phyloP scores from a whole-genome alignment of 1,140 invertebrate genomes.

The Hypothenemus hampei region DNA sequence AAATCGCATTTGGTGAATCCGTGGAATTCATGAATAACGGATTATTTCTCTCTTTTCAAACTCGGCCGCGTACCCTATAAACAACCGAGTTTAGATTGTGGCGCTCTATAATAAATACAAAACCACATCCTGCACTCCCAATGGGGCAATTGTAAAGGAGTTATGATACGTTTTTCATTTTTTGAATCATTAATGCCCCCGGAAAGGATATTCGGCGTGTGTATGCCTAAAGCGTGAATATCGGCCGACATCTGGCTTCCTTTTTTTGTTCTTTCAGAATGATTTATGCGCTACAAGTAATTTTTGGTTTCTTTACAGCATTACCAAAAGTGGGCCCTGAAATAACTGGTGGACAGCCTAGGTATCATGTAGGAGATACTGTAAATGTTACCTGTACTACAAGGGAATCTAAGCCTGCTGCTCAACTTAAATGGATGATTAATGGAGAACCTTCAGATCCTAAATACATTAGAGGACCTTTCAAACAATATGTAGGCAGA shows the following conservation, averaged over 20 bases:
- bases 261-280: slow-evolving; percentile 3
- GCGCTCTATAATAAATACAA: slow-evolving; percentile 4
- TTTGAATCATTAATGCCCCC: slow-evolving; percentile 19
- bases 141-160: slow-evolving; percentile 18
- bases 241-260: slow-evolving; percentile 11
- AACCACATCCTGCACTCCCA: slow-evolving; percentile 1
- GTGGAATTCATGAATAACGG: neutral
- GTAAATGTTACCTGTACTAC: slow-evolving; percentile 82
- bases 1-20: neutral
- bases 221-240: no score
- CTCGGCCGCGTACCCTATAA: neutral
- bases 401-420: slow-evolving; percentile 73
- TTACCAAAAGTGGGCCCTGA: slow-evolving; percentile 76
- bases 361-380: slow-evolving; percentile 75
- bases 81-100: slow-evolving; percentile 5
- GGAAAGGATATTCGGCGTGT: slow-evolving; percentile 11
- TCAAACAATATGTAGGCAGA: slow-evolving; percentile 42
- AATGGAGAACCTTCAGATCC: slow-evolving; percentile 71
- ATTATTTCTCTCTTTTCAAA: slow-evolving; percentile 1
- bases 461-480: slow-evolving; percentile 49
- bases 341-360: slow-evolving; percentile 70
- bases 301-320: slow-evolving; percentile 52
- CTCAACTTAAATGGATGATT: slow-evolving; percentile 79
- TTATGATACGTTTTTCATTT: slow-evolving; percentile 18
- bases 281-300: neutral